These are phyloP conservation scores for Acanthoscelides obtectus DNA, from an alignment of 2,888 invertebrate genomes.

Conservation along the genomic window DNA sequence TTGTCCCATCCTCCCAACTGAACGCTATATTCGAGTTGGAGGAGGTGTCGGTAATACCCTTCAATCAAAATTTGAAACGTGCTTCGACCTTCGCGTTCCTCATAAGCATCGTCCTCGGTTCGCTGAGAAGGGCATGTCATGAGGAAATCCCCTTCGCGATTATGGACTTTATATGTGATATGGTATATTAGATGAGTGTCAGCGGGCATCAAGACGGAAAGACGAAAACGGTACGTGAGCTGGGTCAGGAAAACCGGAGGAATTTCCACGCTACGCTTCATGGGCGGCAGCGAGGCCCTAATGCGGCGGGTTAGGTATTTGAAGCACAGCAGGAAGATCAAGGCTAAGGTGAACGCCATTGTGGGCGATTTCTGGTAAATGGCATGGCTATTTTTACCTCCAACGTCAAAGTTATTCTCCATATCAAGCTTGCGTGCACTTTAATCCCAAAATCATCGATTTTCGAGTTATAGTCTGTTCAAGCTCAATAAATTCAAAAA, in stretches of 20 bases:
- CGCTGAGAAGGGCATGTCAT: slow-evolving; percentile 21
- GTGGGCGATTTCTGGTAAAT: no score
- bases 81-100: not conserved
- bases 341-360: no score
- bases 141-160: slow-evolving; percentile 34
- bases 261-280: not conserved
- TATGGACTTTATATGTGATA: slow-evolving; percentile 37
- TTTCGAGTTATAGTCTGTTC: no score
- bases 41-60: not conserved
- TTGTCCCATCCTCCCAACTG: not conserved
- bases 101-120: not conserved
- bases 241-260: slow-evolving; percentile 24
- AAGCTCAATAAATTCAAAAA: no score
- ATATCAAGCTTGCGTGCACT: no score
- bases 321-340: no score
- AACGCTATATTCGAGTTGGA: not conserved
- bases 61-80: not conserved
- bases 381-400: no score
- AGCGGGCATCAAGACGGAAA: slow-evolving; percentile 35
- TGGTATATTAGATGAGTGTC: slow-evolving; percentile 40
- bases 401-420: no score
- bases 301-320: no score
- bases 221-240: slow-evolving; percentile 33
- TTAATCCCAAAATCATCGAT: no score
- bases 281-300: no score